Evolutionary conservation across 2,888 invertebrate genomes (phyloP), one percentile per base, ranked within the genome.

Genomic region (Phragmatobia fuliginosa): DNA sequence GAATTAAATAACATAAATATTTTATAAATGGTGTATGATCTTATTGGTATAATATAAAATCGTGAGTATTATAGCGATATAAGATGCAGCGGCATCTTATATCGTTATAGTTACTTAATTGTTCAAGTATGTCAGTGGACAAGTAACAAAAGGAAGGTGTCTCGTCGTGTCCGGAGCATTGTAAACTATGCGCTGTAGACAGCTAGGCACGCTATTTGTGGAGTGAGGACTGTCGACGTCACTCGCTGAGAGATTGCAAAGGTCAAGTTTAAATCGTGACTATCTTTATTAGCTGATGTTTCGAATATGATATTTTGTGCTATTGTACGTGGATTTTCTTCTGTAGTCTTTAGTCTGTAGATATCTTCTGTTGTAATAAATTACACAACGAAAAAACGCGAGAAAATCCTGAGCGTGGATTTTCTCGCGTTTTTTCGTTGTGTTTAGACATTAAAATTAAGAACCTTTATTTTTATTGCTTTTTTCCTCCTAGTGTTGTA

Each of bases 51-150:
- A 64, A 28, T 52, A 10, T 6, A 49, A n/a, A 49, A 33, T 25
- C 25, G 33, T 11, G 10, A 60, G 56, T 11, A 25, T n/a, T 14
- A 25, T n/a, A 16, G 33, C n/a, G n/a, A n/a, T n/a, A n/a, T n/a
- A n/a, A n/a, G n/a, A n/a, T n/a, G n/a, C n/a, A n/a, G n/a, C n/a
- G 3, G 21, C 36, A 36, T 33, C 1, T 65, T 14, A 16, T 28
- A 16, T 38, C 28, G 49, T 38, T 28, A 52, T 41, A 7, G 41
- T 63, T 60, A 66, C 38, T 31, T 61, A 67, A 71, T 64, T 28
- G 63, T 68, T 61, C 72, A 81, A 78, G 56, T 80, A 60, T 81
- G 81, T 80, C 80, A 80, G 60, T 78, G 61, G 66, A 68, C 70
- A 68, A 71, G 73, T 72, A 74, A 76, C 81, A 81, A 79, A 77